Percentiles rank a stretch among this genome's conserved stretches.
Evolutionary conservation across 2,113 vertebrate species (phyloP).

Genomic region (Triplophysa tibetana): DNA sequence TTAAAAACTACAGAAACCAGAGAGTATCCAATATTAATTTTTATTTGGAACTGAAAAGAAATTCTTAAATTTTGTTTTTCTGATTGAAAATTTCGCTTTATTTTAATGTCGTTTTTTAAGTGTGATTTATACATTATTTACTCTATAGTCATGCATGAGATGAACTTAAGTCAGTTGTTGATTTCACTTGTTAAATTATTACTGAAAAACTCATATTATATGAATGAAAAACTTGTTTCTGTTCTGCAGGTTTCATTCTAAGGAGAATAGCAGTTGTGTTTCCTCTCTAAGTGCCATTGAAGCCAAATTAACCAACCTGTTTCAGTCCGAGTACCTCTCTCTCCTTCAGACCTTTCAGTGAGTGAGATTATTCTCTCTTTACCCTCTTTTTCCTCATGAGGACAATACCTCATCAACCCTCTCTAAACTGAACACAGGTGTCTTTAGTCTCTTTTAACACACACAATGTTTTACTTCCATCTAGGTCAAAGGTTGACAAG

Average conservation of each 20-base stretch:
- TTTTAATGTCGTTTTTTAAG: too few species aligned
- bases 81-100: too few species aligned
- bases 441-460: background rate
- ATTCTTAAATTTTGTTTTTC: too few species aligned
- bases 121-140: too few species aligned
- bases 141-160: too few species aligned
- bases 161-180: too few species aligned
- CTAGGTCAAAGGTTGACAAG: constrained; percentile 20
- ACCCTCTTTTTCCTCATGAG: background rate
- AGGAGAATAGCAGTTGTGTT: constrained; percentile 37
- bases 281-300: constrained; percentile 56
- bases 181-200: too few species aligned
- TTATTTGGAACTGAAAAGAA: too few species aligned
- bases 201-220: background rate
- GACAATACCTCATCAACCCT: background rate
- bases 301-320: constrained; percentile 57
- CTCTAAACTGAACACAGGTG: constrained; percentile 27
- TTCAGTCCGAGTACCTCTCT: constrained; percentile 63
- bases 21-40: too few species aligned
- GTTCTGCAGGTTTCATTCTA: constrained; percentile 53
- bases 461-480: background rate
- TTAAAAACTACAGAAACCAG: too few species aligned
- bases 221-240: background rate
- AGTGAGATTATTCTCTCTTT: constrained; percentile 24
- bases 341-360: constrained; percentile 59